These are phyloP conservation scores for Molossus molossus DNA, from an alignment of 2,797 vertebrate species.

Conservation along the genomic window DNA sequence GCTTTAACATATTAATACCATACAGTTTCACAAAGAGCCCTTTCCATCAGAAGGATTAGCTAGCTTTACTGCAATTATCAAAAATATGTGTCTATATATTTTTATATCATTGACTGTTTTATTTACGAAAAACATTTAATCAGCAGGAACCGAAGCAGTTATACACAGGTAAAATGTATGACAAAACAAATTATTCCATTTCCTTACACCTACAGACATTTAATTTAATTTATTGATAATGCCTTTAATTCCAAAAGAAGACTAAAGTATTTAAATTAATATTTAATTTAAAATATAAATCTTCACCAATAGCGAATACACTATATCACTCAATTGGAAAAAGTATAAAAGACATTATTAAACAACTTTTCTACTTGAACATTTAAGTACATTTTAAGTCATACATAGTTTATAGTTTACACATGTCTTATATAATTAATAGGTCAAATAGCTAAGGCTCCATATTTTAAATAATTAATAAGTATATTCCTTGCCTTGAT, in stretches of 20 bases:
- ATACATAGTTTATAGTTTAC: constrained; percentile 49
- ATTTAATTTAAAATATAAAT: constrained; percentile 77
- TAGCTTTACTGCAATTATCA: constrained; percentile 48
- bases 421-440: constrained; percentile 64
- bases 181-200: constrained; percentile 81
- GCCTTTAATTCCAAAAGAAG: constrained; percentile 68
- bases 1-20: constrained; percentile 8
- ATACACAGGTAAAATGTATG: constrained; percentile 71
- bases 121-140: constrained; percentile 70
- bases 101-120: constrained; percentile 68
- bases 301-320: constrained; percentile 64
- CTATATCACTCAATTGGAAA: constrained; percentile 53
- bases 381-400: constrained; percentile 73
- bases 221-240: constrained; percentile 76
- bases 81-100: constrained; percentile 52
- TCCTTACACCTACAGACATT: constrained; percentile 66
- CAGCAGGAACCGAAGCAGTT: constrained; percentile 68
- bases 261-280: constrained; percentile 67
- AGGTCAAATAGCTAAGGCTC: constrained; percentile 55
- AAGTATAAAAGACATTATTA: constrained; percentile 41
- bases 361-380: constrained; percentile 56
- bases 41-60: constrained; percentile 59
- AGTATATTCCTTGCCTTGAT: constrained; percentile 88
- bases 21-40: constrained; percentile 58
- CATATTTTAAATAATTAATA: constrained; percentile 84